These are phyloP conservation scores for Aphaenogaster floridana DNA, from an alignment of 1,140 invertebrate species.

Conservation along the genomic window DNA sequence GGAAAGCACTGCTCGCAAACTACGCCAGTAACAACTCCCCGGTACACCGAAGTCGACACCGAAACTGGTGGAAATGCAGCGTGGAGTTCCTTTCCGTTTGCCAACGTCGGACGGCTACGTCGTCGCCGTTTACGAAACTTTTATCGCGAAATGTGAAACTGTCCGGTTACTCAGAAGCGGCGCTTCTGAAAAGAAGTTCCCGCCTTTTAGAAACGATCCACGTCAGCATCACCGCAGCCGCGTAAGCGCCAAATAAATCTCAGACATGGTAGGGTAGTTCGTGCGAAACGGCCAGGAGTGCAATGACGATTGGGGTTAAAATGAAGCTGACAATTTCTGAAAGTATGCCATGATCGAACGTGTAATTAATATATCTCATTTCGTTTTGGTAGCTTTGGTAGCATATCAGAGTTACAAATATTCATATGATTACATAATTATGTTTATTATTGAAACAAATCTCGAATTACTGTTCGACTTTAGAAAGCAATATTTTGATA, in stretches of 20 bases:
- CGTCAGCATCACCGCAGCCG: slow-evolving; percentile 26
- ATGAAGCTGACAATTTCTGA: not conserved
- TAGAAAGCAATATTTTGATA: slow-evolving; percentile 28
- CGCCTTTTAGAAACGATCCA: slow-evolving; percentile 43
- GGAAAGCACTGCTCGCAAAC: slow-evolving; percentile 53
- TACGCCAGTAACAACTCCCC: slow-evolving; percentile 49
- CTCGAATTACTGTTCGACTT: not conserved
- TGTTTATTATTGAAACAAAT: slow-evolving; percentile 13
- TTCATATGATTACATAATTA: not conserved
- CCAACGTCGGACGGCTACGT: slow-evolving; percentile 41
- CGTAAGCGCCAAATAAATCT: slow-evolving; percentile 47
- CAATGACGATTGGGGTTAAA: not conserved
- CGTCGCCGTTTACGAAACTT: slow-evolving; percentile 62
- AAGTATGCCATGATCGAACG: not conserved
- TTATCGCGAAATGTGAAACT: slow-evolving; percentile 59
- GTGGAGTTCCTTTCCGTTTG: slow-evolving; percentile 57
- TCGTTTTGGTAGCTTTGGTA: not conserved
- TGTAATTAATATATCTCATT: not conserved
- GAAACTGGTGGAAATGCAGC: slow-evolving; percentile 54
- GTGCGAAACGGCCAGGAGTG: not conserved
- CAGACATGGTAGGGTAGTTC: not conserved
- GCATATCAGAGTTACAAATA: not conserved
- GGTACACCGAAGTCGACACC: slow-evolving; percentile 43
- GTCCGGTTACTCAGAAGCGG: slow-evolving; percentile 51
- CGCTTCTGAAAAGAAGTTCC: slow-evolving; percentile 57